phyloP scores from a whole-genome alignment of 2,113 vertebrate genomes.

The Acinonyx jubatus region DNA sequence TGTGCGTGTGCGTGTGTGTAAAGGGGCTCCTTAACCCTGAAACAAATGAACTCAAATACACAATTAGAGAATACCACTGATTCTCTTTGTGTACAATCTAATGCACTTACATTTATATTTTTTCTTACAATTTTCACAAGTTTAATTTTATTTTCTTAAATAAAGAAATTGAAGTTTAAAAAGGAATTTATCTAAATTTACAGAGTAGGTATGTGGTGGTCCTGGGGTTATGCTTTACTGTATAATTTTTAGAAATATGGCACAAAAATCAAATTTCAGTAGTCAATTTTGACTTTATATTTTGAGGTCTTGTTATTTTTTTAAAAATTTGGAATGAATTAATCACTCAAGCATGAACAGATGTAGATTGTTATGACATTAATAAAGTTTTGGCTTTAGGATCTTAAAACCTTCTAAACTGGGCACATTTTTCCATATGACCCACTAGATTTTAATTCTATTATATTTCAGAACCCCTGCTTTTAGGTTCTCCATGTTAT shows the following conservation, averaged over 20 bases:
- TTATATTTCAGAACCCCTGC: neutral
- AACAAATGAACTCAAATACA: neutral
- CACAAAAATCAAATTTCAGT: neutral
- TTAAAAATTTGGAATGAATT: neutral
- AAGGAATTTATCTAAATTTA: neutral
- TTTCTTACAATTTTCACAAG: neutral
- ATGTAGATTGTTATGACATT: neutral
- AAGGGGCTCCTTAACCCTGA: neutral
- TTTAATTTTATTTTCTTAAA: neutral
- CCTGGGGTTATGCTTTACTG: neutral
- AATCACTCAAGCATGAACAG: neutral
- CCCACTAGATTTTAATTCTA: neutral
- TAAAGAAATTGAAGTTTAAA: neutral
- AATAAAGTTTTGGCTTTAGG: neutral
- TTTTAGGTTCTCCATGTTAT: neutral
- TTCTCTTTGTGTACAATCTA: neutral
- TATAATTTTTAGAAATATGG: neutral
- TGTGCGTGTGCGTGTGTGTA: neutral
- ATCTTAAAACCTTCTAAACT: neutral
- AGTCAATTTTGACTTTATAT: neutral
- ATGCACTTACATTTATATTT: neutral
- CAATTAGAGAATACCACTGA: neutral
- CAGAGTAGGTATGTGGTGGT: rapidly evolving
- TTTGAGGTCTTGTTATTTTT: neutral
- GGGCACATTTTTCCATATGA: neutral